Base-by-base conservation (phyloP, 2,888 invertebrate genomes). In the Pandemis heparana region DNA sequence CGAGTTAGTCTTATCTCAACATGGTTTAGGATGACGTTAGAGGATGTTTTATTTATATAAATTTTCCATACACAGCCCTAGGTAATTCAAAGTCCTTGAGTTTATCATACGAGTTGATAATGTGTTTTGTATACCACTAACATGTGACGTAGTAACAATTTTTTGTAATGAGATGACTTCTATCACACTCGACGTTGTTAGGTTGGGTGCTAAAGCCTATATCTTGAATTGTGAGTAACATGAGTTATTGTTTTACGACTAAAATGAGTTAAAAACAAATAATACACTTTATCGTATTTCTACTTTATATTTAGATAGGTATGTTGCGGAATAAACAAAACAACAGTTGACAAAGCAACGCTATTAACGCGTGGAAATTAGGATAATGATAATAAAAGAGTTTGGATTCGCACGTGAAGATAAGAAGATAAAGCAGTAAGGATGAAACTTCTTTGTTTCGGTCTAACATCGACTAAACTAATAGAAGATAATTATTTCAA, bases 11-110 rank as follows among this genome's bases (percentile, higher is more conserved):
- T 72, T 74, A 74, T 74, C 70, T 74, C 39, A 73, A 65, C 69
- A 69, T 48, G 72, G 67, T 68, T 68, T 63, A 68, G 73, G 68
- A 74, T 74, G 74, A 70, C 70, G 75, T 71, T 64, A 67, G 48
- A 64, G 39, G 65, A 71, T 71, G 74, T 67, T 69, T 72, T 72
- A 69, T 60, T 65, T 69, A 64, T 72, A 75, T 41, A 63, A 43
- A 72, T 53, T 48, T 61, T 4, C 41, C 65, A 62, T 67, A 61
- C 61, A 51, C 59, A 59, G 69, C 48, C 14, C 38, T 18, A 43
- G 64, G 32, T 9, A 51, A 60, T 60, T 70, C 38, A 48, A 59
- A 68, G 51, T 65, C 63, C 65, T 51, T 65, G 41, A 65, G 43
- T 41, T 16, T 46, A 51, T 51, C 18, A 48, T 51, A 14, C 7